A percentile compares a stretch with the other conserved stretches of the same genome.
phyloP scores from a whole-genome alignment of 2,113 vertebrate species.

The Noturus placidus region DNA sequence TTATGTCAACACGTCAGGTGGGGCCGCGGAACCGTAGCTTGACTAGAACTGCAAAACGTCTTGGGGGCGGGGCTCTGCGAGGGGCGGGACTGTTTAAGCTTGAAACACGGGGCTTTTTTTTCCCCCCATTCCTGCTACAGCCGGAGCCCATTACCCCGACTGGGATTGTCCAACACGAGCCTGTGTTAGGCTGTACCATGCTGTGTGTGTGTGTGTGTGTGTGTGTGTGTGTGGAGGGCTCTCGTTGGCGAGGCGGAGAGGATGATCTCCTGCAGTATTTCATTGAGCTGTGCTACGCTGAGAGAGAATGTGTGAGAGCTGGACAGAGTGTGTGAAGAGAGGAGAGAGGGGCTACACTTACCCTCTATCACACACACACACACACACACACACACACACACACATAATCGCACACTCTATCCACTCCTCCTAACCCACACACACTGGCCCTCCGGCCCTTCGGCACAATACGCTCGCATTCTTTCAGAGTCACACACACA shows the following conservation, averaged over 20 bases:
- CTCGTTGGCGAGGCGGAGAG: not conserved
- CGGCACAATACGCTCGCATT: slow-evolving; percentile 54
- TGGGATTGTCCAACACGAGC: slow-evolving; percentile 16
- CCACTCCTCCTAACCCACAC: slow-evolving; percentile 21
- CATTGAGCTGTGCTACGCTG: slow-evolving; percentile 21
- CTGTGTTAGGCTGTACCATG: slow-evolving; percentile 29
- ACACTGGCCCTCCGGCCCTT: slow-evolving; percentile 36
- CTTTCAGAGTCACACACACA: slow-evolving; percentile 29
- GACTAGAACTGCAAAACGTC: not conserved
- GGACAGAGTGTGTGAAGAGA: slow-evolving; percentile 31
- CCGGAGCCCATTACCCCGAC: slow-evolving; percentile 1
- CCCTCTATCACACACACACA: slow-evolving; percentile 15
- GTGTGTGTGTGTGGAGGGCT: not conserved
- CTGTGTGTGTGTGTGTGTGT: slow-evolving; percentile 17
- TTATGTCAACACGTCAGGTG: not conserved
- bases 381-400: too few species aligned
- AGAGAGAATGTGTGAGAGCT: slow-evolving; percentile 37
- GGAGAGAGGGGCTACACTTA: slow-evolving; percentile 23
- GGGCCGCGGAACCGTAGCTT: not conserved
- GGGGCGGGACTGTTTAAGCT: not conserved
- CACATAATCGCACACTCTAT: slow-evolving; percentile 20
- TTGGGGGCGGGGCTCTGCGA: not conserved
- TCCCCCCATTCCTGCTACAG: not conserved
- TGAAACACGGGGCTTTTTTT: not conserved
- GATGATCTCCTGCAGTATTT: slow-evolving; percentile 35